phyloP scores from a whole-genome alignment of 2,797 vertebrate species.

The Pantherophis vulpinus region DNA sequence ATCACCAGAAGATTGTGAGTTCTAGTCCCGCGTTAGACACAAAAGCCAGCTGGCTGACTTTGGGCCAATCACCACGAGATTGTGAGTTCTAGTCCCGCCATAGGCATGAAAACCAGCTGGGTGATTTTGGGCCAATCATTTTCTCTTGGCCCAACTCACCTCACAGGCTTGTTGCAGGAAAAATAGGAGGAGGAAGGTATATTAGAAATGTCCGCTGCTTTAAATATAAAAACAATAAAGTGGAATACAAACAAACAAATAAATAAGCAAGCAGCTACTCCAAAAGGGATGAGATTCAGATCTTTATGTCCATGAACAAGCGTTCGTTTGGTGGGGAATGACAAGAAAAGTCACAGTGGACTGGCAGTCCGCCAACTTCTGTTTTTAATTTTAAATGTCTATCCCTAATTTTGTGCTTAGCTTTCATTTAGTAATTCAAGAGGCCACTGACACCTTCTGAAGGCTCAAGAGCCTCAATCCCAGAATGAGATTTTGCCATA shows the following conservation, averaged over 20 bases:
- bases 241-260: not conserved
- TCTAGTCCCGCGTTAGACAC: no score
- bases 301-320: not conserved
- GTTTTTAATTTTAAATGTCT: not conserved
- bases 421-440: not conserved
- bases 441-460: not conserved
- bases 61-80: no score
- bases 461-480: not conserved
- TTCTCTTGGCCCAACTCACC: not conserved
- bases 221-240: not conserved
- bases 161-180: not conserved
- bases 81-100: no score
- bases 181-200: not conserved
- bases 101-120: no score
- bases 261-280: not conserved
- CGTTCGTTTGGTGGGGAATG: no score
- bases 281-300: not conserved
- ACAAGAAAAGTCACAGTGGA: no score
- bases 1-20: no score
- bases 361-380: not conserved
- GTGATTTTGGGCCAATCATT: no score
- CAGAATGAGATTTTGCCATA: not conserved
- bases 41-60: no score
- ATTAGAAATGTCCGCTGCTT: not conserved
- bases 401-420: not conserved